A percentile compares a stretch with the other conserved stretches of the same genome.
Evolutionary conservation across 2,888 invertebrate species (phyloP).

Genomic region (Antheraea yamamai): DNA sequence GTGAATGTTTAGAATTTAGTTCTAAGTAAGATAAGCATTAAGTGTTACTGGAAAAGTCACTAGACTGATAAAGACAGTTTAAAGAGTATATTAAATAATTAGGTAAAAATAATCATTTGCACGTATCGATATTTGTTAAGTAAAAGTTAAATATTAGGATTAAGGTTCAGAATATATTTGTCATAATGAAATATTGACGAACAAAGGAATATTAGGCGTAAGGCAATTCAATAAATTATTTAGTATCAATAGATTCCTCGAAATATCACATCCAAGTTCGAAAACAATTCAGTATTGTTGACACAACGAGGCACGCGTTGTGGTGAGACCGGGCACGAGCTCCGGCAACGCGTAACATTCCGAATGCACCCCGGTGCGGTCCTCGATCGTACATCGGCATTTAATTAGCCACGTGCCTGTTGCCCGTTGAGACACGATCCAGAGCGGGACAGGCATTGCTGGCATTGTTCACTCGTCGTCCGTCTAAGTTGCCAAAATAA

Average conservation of each 20-base stretch:
- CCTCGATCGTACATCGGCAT: constrained; percentile 62
- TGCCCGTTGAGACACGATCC: constrained; percentile 48
- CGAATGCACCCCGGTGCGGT: constrained; percentile 51
- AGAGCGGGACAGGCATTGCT: constrained; percentile 58
- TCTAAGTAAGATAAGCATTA: too few species aligned
- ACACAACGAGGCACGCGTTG: constrained; percentile 56
- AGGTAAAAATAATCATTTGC: too few species aligned
- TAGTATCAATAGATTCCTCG: constrained; percentile 27
- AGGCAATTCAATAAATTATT: background rate
- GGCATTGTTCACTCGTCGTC: constrained; percentile 69
- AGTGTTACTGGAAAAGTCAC: background rate
- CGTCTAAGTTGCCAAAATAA: constrained; percentile 65
- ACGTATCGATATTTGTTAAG: background rate
- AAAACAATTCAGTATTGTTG: constrained; percentile 65
- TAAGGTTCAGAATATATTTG: background rate
- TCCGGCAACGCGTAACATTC: constrained; percentile 56
- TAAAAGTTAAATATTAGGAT: background rate
- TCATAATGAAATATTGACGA: background rate
- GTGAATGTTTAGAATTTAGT: background rate
- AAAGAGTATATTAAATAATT: too few species aligned
- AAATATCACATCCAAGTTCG: constrained; percentile 49
- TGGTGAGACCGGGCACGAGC: constrained; percentile 51
- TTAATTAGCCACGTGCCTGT: constrained; percentile 79
- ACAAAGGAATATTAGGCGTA: background rate
- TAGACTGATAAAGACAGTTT: background rate